Base-by-base conservation (phyloP, 1,140 invertebrate genomes). In the Bombyx mori region DNA sequence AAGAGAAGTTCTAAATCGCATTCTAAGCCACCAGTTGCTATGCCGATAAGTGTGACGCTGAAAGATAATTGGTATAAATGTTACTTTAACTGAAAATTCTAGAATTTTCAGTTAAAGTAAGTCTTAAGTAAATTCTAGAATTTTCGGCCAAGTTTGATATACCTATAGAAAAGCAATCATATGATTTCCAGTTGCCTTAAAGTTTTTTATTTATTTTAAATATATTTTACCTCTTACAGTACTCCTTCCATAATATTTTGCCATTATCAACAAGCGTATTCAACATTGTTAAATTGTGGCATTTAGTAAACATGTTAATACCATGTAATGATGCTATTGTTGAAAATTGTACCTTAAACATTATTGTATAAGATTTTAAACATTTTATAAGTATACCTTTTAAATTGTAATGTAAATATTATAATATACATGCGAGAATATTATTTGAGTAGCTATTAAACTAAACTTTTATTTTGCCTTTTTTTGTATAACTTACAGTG, bases 321-420 rank as follows among this genome's bases (percentile, higher is more conserved):
- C 92, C 92, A 88, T 93, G 93, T 8, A 94, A 73, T 8, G 92
- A 92, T 7, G 92, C 92, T 63, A 93, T 90, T 2, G 92, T 88
- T 52, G 92, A 92, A 83, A 93, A 93, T 52, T 92, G 90, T 35
- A 93, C 78, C 92, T 93, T 75, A 46, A 26, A 50, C 54, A 43
- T 56, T 44, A 18, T 18, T 18, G 12, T 18, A 18, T 18, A 18
- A 18, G 12, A 18, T 18, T 18, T 18, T 57, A 53, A 8, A 42
- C 12, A 8, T 52, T 50, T 50, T 56, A 51, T 55, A 47, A 18
- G 1, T 47, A 47, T 47, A 47, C 9, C 46, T 47, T 12, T 47
- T 2, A 47, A 10, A 47, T 12, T 47, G 12, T 47, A 47, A 35
- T 35, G 4, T 35, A 35, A 35, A 35, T 35, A 18, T 18, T 18